These are phyloP conservation scores for Micrasema longulum DNA, from an alignment of 1,140 invertebrate genomes.

Conservation along the genomic window DNA sequence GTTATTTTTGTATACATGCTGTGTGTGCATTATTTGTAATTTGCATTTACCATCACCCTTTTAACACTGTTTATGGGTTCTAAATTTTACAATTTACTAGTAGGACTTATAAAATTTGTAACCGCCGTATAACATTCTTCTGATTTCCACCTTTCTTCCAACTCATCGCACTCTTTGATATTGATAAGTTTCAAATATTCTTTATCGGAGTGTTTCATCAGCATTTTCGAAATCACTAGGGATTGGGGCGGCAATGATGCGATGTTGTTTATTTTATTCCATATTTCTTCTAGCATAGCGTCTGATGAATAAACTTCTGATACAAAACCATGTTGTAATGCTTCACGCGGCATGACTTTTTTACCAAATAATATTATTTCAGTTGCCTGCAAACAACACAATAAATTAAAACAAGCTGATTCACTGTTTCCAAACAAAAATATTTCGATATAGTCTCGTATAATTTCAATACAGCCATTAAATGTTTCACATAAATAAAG, in stretches of 20 bases:
- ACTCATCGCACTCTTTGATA: constrained; percentile 67
- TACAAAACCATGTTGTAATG: constrained; percentile 78
- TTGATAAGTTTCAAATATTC: constrained; percentile 69
- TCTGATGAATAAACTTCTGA: constrained; percentile 73
- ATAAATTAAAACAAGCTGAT: constrained; percentile 61
- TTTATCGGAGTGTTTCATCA: constrained; percentile 64
- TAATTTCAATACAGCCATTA: too few species aligned
- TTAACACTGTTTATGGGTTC: too few species aligned
- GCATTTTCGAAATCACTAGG: constrained; percentile 68
- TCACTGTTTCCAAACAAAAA: constrained; percentile 85
- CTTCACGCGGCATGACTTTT: constrained; percentile 83
- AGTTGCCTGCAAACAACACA: constrained; percentile 14
- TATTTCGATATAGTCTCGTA: too few species aligned
- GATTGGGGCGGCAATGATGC: constrained; percentile 68
- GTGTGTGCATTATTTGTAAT: too few species aligned
- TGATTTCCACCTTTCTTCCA: constrained; percentile 73
- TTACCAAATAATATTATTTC: constrained; percentile 77
- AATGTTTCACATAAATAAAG: too few species aligned
- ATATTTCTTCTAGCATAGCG: constrained; percentile 71
- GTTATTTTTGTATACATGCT: too few species aligned
- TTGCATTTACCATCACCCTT: too few species aligned
- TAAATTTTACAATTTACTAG: constrained; percentile 47
- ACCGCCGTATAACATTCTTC: constrained; percentile 63
- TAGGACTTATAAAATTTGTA: constrained; percentile 23
- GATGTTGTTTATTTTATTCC: constrained; percentile 67